phyloP scores from a whole-genome alignment of 2,113 vertebrate genomes.

The Pteropus alecto region DNA sequence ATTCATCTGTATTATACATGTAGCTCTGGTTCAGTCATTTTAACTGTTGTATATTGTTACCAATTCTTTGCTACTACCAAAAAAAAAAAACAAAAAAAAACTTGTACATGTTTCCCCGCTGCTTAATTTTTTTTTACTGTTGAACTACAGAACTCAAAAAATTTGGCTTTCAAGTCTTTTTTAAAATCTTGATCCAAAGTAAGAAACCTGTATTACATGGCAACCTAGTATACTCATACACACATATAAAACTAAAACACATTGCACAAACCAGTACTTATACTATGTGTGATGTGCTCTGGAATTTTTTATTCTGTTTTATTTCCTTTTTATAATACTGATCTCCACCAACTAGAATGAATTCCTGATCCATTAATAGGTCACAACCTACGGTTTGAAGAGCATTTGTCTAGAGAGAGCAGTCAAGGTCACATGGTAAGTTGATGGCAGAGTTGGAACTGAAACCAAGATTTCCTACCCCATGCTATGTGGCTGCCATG shows the following conservation, averaged over 20 bases:
- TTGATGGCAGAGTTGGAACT: background rate
- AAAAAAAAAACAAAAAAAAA: background rate
- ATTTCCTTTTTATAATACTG: background rate
- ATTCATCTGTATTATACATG: background rate
- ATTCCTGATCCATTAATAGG: background rate
- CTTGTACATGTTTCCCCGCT: background rate
- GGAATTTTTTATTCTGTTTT: background rate
- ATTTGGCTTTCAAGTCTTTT: background rate
- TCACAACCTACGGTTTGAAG: background rate
- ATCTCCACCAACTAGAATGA: background rate
- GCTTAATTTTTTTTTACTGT: background rate
- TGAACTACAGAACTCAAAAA: background rate
- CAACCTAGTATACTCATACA: background rate
- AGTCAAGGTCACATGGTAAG: background rate
- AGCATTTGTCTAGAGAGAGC: background rate
- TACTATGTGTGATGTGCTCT: background rate
- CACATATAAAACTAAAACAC: background rate
- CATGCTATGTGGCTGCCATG: background rate
- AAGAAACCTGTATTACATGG: background rate
- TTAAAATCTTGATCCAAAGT: background rate
- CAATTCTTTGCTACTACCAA: background rate
- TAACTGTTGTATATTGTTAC: background rate
- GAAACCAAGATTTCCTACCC: background rate
- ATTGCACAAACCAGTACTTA: background rate
- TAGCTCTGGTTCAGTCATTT: background rate